Conservation (phyloP, 2,113 vertebrate genomes). For the Hippocampus guttulatus region DNA sequence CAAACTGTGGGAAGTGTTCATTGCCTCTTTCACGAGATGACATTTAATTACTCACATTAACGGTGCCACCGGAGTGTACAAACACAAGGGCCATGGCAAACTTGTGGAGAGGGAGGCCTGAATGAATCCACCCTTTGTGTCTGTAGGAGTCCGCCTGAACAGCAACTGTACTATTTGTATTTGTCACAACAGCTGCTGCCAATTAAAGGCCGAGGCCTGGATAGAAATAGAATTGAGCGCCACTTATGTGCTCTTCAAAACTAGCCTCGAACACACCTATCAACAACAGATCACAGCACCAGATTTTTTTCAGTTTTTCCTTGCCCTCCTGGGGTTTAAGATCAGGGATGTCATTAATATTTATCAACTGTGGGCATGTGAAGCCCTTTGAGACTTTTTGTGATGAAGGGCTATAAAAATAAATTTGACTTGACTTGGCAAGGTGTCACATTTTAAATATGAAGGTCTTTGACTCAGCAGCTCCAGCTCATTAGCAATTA, state of each 20-base stretch:
- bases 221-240: conserved; percentile 33
- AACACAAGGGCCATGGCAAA: background rate
- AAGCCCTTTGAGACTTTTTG: no score
- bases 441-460: background rate
- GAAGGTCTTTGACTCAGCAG: conserved; percentile 19
- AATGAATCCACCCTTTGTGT: background rate
- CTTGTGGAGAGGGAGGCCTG: background rate
- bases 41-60: background rate
- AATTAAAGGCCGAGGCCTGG: conserved; percentile 55
- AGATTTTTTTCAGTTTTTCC: no score
- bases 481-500: conserved; percentile 33
- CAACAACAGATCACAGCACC: background rate
- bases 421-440: no score
- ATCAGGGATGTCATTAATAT: no score
- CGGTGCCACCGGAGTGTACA: background rate
- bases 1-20: background rate
- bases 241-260: conserved; percentile 29
- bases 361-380: no score
- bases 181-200: conserved; percentile 54
- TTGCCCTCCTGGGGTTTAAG: no score
- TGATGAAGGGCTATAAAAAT: no score
- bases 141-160: background rate
- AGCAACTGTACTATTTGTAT: conserved; percentile 28
- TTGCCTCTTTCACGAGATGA: background rate
- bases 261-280: conserved; percentile 12